phyloP scores from a whole-genome alignment of 2,888 invertebrate species.

The Crepidodera aurea region DNA sequence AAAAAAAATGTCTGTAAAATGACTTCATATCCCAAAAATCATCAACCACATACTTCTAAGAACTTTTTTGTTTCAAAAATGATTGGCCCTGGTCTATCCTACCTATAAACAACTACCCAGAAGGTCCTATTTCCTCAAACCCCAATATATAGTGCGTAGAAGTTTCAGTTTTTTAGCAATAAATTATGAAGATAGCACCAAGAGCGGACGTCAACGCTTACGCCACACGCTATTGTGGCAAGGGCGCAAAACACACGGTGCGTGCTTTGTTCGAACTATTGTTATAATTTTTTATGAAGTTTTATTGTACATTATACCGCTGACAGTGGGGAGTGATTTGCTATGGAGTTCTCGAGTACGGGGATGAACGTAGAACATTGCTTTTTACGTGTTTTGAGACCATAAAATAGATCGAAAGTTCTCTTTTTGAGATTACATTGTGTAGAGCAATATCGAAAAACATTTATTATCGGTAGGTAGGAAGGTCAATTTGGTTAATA shows the following conservation, averaged over 20 bases:
- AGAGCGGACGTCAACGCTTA: slow-evolving; percentile 42
- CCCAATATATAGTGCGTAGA: not conserved
- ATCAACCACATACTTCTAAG: too few species aligned
- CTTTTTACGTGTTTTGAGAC: slow-evolving; percentile 14
- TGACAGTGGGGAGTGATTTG: slow-evolving; percentile 53
- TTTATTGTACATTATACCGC: slow-evolving; percentile 51
- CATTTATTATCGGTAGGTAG: not conserved
- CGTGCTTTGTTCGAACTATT: slow-evolving; percentile 41
- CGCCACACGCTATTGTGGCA: slow-evolving; percentile 48
- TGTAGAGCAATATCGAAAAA: not conserved
- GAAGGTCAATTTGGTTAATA: too few species aligned
- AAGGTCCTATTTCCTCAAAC: not conserved
- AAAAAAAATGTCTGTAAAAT: too few species aligned
- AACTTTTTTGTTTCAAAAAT: too few species aligned
- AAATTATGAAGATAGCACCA: slow-evolving; percentile 44
- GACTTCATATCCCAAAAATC: too few species aligned
- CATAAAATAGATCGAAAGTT: slow-evolving; percentile 8
- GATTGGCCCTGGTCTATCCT: too few species aligned
- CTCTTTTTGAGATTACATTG: slow-evolving; percentile 1
- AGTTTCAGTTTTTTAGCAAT: slow-evolving; percentile 34
- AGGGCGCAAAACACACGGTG: slow-evolving; percentile 37
- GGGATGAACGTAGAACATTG: slow-evolving; percentile 39
- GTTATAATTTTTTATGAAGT: slow-evolving; percentile 49
- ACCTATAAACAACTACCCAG: not conserved
- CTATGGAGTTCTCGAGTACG: slow-evolving; percentile 47